A percentile compares a stretch with the other conserved stretches of the same genome.
Evolutionary conservation across 1,140 invertebrate species (phyloP).

Genomic region (Odontomachus brunneus): DNA sequence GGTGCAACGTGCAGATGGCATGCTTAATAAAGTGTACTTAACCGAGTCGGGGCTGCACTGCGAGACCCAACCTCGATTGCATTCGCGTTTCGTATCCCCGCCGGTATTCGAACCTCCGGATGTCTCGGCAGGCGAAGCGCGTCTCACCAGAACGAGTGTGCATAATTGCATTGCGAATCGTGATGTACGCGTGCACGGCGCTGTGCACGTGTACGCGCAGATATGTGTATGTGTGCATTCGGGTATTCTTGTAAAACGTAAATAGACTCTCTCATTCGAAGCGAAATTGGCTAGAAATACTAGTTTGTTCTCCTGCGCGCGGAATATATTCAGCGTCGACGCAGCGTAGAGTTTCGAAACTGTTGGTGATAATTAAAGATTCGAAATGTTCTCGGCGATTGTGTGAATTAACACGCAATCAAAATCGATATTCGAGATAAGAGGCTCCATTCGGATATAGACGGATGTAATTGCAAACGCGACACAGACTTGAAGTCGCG

Average conservation of each 20-base stretch:
- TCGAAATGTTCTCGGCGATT: background rate
- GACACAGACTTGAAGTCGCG: too few relatives aligned
- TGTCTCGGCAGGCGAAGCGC: slow-evolving; percentile 48
- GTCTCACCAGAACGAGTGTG: slow-evolving; percentile 35
- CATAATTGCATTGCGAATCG: slow-evolving; percentile 70
- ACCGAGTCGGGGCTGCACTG: slow-evolving; percentile 57
- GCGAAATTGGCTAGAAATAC: background rate
- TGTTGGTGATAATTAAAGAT: background rate
- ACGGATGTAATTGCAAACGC: background rate
- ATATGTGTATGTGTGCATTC: too few relatives aligned
- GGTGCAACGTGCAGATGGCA: slow-evolving; percentile 73
- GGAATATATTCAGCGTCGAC: background rate
- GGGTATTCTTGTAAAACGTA: background rate
- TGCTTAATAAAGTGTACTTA: slow-evolving; percentile 81
- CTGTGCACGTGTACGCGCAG: background rate
- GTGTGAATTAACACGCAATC: background rate
- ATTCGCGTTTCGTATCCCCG: slow-evolving; percentile 56
- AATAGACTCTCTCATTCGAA: background rate
- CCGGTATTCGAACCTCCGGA: slow-evolving; percentile 4
- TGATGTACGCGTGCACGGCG: background rate
- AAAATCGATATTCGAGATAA: background rate
- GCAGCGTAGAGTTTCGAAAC: background rate
- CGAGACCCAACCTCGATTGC: slow-evolving; percentile 68
- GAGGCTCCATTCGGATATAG: background rate
- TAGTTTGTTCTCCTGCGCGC: background rate